A percentile compares a stretch with the other conserved stretches of the same genome.
Evolutionary conservation across 1,140 invertebrate species (phyloP).

Genomic region (Lucilia cuprina): DNA sequence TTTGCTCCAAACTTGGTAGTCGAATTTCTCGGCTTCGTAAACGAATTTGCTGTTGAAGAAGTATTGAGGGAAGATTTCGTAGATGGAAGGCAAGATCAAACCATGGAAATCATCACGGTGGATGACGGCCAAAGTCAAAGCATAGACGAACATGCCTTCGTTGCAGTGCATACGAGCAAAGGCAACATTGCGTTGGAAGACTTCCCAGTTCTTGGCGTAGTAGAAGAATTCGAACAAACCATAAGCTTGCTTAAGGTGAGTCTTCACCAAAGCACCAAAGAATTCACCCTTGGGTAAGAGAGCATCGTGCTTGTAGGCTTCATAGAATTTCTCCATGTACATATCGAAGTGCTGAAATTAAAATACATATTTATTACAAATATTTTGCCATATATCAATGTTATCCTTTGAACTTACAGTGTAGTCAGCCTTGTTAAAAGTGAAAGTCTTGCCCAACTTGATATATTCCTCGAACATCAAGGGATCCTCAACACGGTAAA

Average conservation of each 20-base stretch:
- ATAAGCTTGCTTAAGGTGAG: constrained; percentile 63
- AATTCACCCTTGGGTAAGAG: constrained; percentile 64
- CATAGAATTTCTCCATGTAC: constrained; percentile 40
- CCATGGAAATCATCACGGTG: constrained; percentile 67
- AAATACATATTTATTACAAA: constrained; percentile 30
- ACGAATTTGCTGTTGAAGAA: constrained; percentile 60
- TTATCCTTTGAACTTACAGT: constrained; percentile 45
- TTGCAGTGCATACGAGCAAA: constrained; percentile 69
- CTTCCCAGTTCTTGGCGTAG: constrained; percentile 70
- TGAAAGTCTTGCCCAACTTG: constrained; percentile 47
- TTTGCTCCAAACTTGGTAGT: constrained; percentile 41
- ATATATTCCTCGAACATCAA: constrained; percentile 54
- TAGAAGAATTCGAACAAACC: constrained; percentile 68
- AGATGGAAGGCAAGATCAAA: constrained; percentile 68
- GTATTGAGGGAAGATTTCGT: constrained; percentile 69
- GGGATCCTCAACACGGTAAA: constrained; percentile 52
- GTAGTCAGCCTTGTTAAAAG: constrained; percentile 48
- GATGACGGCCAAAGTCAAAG: constrained; percentile 68
- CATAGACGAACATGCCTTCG: constrained; percentile 68
- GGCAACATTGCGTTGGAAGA: constrained; percentile 70
- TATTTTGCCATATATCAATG: too few relatives aligned
- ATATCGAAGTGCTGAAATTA: constrained; percentile 63
- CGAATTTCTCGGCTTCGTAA: constrained; percentile 41
- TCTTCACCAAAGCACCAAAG: constrained; percentile 64
- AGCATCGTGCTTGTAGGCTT: constrained; percentile 45